Percentiles rank a stretch among this genome's conserved stretches.
These are phyloP conservation scores for Formica aserva DNA, from an alignment of 2,888 invertebrate species.

Conservation along the genomic window DNA sequence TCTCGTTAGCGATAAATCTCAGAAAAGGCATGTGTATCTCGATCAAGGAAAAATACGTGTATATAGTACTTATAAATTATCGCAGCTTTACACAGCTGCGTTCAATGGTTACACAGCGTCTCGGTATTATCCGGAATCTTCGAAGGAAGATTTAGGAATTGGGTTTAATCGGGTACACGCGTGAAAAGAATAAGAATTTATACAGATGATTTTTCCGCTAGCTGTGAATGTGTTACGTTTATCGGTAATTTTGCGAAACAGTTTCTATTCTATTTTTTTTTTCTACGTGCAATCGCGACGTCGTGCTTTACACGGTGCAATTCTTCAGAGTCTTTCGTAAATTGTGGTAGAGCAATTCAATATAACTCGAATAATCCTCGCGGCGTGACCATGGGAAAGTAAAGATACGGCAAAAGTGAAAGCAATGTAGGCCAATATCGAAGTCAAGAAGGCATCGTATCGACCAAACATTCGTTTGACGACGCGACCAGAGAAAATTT, in stretches of 20 bases:
- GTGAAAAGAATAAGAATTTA: not conserved
- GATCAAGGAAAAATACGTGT: conserved; percentile 29
- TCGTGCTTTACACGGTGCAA: conserved; percentile 34
- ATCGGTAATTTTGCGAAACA: not conserved
- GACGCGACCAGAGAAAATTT: not conserved
- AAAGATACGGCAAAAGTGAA: conserved; percentile 73
- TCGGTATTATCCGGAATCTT: not conserved
- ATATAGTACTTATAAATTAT: conserved; percentile 17
- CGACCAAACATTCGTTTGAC: conserved; percentile 56
- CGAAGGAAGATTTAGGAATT: not conserved
- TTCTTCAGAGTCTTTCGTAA: conserved; percentile 68
- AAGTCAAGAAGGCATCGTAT: conserved; percentile 49
- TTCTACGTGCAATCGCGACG: conserved; percentile 21
- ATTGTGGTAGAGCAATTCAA: conserved; percentile 59
- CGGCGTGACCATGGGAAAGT: conserved; percentile 75
- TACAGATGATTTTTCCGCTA: not conserved
- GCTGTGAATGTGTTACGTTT: not conserved
- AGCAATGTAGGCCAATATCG: conserved; percentile 74
- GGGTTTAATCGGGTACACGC: not conserved
- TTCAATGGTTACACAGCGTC: conserved; percentile 6
- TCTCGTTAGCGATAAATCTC: conserved; percentile 37
- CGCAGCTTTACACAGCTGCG: conserved; percentile 37
- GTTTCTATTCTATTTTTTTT: conserved; percentile 28
- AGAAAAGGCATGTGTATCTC: conserved; percentile 10
- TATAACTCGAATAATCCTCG: conserved; percentile 67